Base-by-base conservation (phyloP, 37 sponge, comb jelly and placozoan genomes). In the Crambe crambe region DNA sequence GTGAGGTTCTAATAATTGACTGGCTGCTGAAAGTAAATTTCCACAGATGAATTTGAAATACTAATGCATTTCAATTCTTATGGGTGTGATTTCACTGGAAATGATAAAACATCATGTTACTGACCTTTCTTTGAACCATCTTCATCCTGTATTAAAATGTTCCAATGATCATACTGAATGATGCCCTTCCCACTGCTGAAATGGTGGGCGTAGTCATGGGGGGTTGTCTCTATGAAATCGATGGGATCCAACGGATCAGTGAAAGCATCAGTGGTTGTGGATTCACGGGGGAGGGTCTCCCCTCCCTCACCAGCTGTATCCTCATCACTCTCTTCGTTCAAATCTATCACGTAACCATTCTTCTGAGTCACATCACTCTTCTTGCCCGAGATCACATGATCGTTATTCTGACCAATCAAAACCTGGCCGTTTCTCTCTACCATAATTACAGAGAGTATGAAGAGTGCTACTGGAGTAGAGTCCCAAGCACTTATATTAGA, bases 161-260 rank as follows among this genome's bases (percentile, higher is more conserved):
- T 59, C 79, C 79, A 79, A 8, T 79, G 66, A 56, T 79, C 79
- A 27, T 64, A 78, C 22, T 70, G 57, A 2, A 51, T 6, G 1
- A 10, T 51, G 8, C 23, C 4, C n/a, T 22, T 39, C 18, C 68
- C 79, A 35, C 58, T 34, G 3, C 30, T 42, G 39, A 70, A 70
- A 17, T 21, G n/a, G 71, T 70, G 43, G 57, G 57, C 34, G 57
- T 73, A 42, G 43, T 70, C 43, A 35, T 23, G 42, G 17, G 82
- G 82, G 62, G 37, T 37, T 25, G 61, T 39, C 54, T 82, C 82
- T 27, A 82, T 82, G 66, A 65, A 82, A 25, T 82, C 82, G 1
- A 76, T 51, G 23, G 74, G 83, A 1, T 83, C 83, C 30, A 44
- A 2, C 21, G 56, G 38, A 35, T 83, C 66, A 51, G 70, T 54